phyloP scores from a whole-genome alignment of 2,888 invertebrate species.

The Coleophora flavipennella region DNA sequence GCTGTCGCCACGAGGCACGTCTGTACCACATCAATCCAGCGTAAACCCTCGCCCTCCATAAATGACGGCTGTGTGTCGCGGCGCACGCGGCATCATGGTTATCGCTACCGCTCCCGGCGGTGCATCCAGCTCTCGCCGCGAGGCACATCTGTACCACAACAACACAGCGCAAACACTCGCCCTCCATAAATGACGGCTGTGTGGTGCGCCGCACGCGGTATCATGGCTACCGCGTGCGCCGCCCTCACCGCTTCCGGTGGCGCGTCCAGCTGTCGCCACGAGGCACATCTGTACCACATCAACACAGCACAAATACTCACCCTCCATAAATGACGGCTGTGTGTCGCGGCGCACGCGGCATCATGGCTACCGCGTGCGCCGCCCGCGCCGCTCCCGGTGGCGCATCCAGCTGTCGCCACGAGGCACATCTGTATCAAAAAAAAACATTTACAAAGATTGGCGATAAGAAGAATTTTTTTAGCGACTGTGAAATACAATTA shows the following conservation, averaged over 20 bases:
- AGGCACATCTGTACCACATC: background rate
- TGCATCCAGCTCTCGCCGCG: conserved; percentile 28
- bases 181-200: conserved; percentile 34
- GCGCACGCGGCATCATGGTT: conserved; percentile 22
- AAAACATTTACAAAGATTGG: too few relatives aligned
- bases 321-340: conserved; percentile 48
- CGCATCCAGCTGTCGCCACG: conserved; percentile 29
- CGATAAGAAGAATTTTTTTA: too few relatives aligned
- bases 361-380: conserved; percentile 40
- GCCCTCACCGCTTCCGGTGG: conserved; percentile 40
- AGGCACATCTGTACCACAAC: background rate
- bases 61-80: conserved; percentile 30
- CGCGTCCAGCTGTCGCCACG: conserved; percentile 29
- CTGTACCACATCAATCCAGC: too few relatives aligned
- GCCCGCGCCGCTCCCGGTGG: conserved; percentile 40
- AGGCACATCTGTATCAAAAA: conserved; percentile 40
- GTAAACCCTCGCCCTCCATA: conserved; percentile 14
- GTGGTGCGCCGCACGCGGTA: conserved; percentile 19
- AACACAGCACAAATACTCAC: conserved; percentile 23
- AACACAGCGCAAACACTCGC: background rate
- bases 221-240: conserved; percentile 40
- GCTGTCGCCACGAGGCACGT: conserved; percentile 13
- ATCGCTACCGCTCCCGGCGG: conserved; percentile 38
- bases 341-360: conserved; percentile 20
- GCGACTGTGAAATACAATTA: too few relatives aligned